Evolutionary conservation across 2,113 vertebrate genomes (phyloP), one percentile per base, ranked within the genome.

Genomic region (Geococcyx californianus): DNA sequence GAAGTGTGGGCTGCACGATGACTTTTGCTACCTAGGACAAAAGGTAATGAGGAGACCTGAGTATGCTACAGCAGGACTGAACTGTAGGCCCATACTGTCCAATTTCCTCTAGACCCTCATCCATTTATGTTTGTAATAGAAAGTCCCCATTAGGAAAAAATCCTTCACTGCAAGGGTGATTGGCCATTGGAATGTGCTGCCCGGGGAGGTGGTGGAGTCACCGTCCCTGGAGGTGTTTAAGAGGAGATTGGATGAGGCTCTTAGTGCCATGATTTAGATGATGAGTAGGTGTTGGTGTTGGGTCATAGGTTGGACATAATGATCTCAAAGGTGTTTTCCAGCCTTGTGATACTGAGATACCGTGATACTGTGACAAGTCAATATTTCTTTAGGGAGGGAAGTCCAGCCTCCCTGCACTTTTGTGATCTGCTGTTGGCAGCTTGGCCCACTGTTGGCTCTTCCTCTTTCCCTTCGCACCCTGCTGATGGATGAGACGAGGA

Each of bases 371-470:
- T n/a, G n/a, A n/a, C n/a, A 82, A 70, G 74, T 47, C 38, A n/a
- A 4, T 28, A 19, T 29, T 62, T 58, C 21, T 89, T 74, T 51
- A 33, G 21, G 81, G 36, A 38, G 45, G 25, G 19, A 62, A 42
- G 13, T 55, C 28, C 47, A 59, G 10, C 28, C 70, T 14, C 52
- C 47, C 49, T 26, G 12, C 26, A 33, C 15, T 55, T 67, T n/a
- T 45, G n/a, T 45, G 49, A 34, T 52, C 81, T 70, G 64, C 38
- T 33, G 36, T 28, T 76, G 52, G 25, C 19, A 60, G 12, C 29
- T 80, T 58, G 68, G 13, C 42, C 8, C 11, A 16, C 9, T 0
- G 0, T 15, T 2, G 13, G 11, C 34, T 68, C 17, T 38, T 84
- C 19, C 20, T 91, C 40, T 84, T 87, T 74, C 19, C 25, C 47